These are phyloP conservation scores for Pangasianodon hypophthalmus DNA, from an alignment of 2,113 vertebrate species.

Conservation along the genomic window DNA sequence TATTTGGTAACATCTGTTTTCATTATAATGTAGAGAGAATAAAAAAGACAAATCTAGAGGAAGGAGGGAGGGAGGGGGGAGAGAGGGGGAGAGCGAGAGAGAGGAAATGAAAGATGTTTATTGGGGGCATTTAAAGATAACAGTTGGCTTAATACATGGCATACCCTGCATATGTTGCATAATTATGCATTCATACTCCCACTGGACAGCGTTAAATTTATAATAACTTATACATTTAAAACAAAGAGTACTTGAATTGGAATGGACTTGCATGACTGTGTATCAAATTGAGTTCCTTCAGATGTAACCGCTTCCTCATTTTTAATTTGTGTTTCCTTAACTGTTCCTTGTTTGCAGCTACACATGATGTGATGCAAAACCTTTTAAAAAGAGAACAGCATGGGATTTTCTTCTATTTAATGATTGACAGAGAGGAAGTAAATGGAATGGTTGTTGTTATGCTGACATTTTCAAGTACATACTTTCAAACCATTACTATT, in stretches of 20 bases:
- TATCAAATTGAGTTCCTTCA: constrained; percentile 12
- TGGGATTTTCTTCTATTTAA: constrained; percentile 6
- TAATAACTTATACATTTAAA: neutral
- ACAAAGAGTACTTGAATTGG: constrained; percentile 39
- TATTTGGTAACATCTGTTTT: constrained; percentile 42
- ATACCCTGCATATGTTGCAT: constrained; percentile 26
- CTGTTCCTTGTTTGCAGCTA: neutral
- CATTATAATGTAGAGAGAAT: constrained; percentile 37
- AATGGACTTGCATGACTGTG: constrained; percentile 33
- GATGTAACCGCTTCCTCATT: neutral
- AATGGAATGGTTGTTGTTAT: constrained; percentile 69
- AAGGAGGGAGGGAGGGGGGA: neutral
- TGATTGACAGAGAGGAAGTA: constrained; percentile 32
- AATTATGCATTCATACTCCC: constrained; percentile 30
- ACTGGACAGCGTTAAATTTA: constrained; percentile 28
- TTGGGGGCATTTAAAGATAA: neutral
- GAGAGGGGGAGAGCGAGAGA: neutral
- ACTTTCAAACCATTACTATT: constrained; percentile 70
- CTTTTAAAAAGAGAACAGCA: neutral
- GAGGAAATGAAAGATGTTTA: neutral
- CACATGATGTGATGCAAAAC: neutral
- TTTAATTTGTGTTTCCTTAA: neutral
- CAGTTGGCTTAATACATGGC: constrained; percentile 20
- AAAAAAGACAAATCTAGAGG: neutral
- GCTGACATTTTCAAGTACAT: constrained; percentile 63